Conservation (phyloP, 2,888 invertebrate species). For the Flexamia atlantica region DNA sequence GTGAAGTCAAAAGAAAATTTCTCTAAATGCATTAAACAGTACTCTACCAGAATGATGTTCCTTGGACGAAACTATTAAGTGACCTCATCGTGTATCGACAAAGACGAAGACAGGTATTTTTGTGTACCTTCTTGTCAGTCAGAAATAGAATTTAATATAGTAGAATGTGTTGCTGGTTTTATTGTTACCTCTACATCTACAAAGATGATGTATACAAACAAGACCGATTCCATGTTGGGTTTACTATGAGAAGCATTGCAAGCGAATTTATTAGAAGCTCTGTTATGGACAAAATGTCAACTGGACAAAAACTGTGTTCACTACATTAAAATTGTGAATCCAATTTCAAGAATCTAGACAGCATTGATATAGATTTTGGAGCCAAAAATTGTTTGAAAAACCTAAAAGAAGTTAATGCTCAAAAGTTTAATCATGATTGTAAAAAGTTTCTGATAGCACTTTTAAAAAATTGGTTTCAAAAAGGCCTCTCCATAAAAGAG, state of each 20-base stretch:
- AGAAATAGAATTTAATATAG: no score
- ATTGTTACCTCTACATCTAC: no score
- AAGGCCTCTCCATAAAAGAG: conserved; percentile 17
- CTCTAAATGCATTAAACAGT: no score
- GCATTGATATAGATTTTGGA: conserved; percentile 23
- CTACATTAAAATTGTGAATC: not conserved
- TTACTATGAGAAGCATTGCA: not conserved
- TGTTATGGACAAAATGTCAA: not conserved
- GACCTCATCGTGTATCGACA: no score
- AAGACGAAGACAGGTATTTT: no score
- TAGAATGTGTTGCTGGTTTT: no score
- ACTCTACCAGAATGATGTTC: no score
- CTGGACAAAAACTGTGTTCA: not conserved
- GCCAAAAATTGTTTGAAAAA: not conserved
- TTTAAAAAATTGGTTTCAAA: not conserved
- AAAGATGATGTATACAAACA: no score
- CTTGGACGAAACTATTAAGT: no score
- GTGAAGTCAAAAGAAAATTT: no score
- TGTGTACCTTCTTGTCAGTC: no score
- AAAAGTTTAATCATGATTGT: conserved; percentile 8
- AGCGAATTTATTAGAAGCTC: not conserved
- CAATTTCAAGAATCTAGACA: not conserved
- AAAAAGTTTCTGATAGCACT: not conserved
- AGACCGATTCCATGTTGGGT: no score
- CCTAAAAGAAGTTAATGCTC: not conserved